Evolutionary conservation across 2,797 vertebrate species (phyloP).

Genomic region (Hephaestus fuliginosus): DNA sequence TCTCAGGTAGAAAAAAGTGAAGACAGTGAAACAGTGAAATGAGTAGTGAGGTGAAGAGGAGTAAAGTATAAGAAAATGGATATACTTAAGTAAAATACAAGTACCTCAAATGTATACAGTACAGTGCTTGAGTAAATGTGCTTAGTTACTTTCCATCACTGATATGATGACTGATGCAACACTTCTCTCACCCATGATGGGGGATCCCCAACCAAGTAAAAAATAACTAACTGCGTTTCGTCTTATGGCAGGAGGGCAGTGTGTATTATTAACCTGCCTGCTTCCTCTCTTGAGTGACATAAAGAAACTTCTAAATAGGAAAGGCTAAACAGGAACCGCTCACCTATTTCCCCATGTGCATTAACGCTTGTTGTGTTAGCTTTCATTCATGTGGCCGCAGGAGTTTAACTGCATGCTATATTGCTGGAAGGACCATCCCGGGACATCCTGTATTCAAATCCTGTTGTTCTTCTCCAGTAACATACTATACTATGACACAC

Average conservation of each 20-base stretch:
- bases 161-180: background rate
- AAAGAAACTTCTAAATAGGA: conserved; percentile 34
- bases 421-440: background rate
- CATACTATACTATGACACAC: background rate
- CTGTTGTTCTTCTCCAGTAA: conserved; percentile 14
- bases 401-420: background rate
- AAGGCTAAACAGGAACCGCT: background rate
- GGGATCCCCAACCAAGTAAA: conserved; percentile 29
- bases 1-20: too few species aligned
- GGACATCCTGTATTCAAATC: conserved; percentile 50
- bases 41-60: too few species aligned
- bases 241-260: background rate
- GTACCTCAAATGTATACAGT: too few species aligned
- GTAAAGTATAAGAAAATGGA: too few species aligned
- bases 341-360: conserved; percentile 13
- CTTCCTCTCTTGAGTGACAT: conserved; percentile 21
- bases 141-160: too few species aligned
- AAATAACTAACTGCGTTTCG: conserved; percentile 46
- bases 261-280: background rate
- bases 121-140: too few species aligned
- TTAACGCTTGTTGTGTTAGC: background rate
- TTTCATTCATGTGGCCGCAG: background rate
- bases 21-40: too few species aligned
- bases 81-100: too few species aligned
- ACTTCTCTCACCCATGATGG: conserved; percentile 37